Conservation (phyloP, 2,113 vertebrate genomes). For the Addax nasomaculatus region DNA sequence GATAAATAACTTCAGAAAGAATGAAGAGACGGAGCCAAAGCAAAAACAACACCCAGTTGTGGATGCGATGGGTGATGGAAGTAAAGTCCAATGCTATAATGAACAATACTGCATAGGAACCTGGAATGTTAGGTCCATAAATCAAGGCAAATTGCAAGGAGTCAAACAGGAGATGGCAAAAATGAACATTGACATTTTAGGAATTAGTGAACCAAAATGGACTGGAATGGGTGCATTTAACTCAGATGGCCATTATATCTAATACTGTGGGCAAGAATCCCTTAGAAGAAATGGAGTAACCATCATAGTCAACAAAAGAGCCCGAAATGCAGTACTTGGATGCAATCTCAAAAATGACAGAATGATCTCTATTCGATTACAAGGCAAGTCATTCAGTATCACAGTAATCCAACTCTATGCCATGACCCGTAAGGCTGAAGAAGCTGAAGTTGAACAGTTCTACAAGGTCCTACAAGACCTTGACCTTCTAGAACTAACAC, state of each 20-base stretch:
- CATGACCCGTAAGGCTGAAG: fast-evolving
- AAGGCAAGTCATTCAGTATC: background rate
- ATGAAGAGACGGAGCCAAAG: background rate
- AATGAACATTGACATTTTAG: background rate
- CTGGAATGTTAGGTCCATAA: background rate
- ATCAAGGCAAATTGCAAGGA: background rate
- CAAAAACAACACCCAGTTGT: background rate
- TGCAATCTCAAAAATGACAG: background rate
- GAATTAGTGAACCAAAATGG: background rate
- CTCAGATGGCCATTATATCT: background rate
- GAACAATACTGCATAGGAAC: background rate
- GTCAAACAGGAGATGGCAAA: background rate
- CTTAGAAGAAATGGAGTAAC: background rate
- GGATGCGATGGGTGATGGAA: background rate
- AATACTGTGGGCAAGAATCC: background rate
- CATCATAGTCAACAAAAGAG: background rate
- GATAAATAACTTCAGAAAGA: background rate
- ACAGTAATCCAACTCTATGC: background rate
- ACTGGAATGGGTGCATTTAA: background rate
- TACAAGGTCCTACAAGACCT: background rate
- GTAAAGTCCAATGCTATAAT: background rate
- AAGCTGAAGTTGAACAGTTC: background rate
- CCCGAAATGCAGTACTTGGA: background rate
- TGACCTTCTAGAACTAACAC: background rate
- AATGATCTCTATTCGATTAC: background rate